Conservation (phyloP, 1,140 invertebrate genomes). For the Myzus persicae region DNA sequence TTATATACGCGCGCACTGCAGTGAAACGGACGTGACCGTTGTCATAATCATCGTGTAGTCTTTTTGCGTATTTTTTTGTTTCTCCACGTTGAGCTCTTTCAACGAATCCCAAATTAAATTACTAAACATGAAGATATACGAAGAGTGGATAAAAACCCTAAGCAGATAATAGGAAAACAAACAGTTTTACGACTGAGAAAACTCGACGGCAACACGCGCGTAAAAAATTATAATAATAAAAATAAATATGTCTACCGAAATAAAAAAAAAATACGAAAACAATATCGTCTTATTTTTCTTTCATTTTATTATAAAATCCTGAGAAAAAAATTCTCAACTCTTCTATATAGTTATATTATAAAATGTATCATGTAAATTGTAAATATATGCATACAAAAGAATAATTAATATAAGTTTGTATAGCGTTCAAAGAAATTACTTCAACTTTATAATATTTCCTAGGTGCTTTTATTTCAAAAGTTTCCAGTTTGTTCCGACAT, state of each 20-base stretch:
- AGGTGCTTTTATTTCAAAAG: background rate
- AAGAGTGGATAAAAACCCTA: background rate
- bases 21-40: constrained; percentile 45
- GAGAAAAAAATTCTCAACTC: background rate
- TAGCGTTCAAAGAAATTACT: background rate
- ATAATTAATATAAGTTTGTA: constrained; percentile 28
- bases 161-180: constrained; percentile 12
- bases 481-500: background rate
- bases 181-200: constrained; percentile 30
- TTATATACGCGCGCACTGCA: constrained; percentile 4
- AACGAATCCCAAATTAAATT: constrained; percentile 44
- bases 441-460: background rate
- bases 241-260: background rate
- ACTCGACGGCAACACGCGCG: background rate
- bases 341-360: background rate
- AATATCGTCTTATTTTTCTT: background rate
- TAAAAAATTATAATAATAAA: constrained; percentile 27
- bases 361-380: background rate
- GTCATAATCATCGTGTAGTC: constrained; percentile 41
- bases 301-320: background rate
- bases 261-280: background rate
- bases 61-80: background rate
- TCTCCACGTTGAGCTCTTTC: background rate
- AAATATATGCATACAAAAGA: background rate
- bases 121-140: constrained; percentile 2